Percentiles rank a stretch among this genome's conserved stretches.
phyloP scores from a whole-genome alignment of 2,888 invertebrate genomes.

The Torymus aiolomorphi region DNA sequence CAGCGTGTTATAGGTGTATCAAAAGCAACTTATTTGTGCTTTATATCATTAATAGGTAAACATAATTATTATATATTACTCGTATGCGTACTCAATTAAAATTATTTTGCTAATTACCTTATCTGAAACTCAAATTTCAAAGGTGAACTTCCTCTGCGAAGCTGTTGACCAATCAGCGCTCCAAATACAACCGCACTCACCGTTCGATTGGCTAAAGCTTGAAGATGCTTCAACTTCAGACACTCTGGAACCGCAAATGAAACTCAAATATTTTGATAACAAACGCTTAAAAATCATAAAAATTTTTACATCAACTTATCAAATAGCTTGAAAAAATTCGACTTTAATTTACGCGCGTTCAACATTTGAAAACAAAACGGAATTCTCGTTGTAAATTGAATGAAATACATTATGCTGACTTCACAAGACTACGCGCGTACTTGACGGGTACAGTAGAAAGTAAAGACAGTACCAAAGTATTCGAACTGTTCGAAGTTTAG shows the following conservation, averaged over 20 bases:
- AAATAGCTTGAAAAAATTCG: slow-evolving; percentile 11
- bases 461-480: too few species aligned
- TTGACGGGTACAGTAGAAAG: too few species aligned
- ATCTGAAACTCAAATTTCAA: too few species aligned
- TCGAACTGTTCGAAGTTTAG: too few species aligned
- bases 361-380: background rate
- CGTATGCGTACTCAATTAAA: too few species aligned
- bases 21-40: too few species aligned
- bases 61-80: too few species aligned
- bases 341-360: background rate
- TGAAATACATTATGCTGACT: slow-evolving; percentile 6
- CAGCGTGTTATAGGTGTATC: too few species aligned
- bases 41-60: too few species aligned
- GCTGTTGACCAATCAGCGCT: background rate
- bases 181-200: background rate
- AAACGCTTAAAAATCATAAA: slow-evolving; percentile 3
- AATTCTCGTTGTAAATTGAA: background rate
- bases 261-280: slow-evolving; percentile 45
- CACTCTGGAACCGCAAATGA: slow-evolving; percentile 44
- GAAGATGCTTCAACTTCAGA: slow-evolving; percentile 5
- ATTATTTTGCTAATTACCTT: too few species aligned
- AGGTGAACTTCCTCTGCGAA: too few species aligned
- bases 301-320: background rate
- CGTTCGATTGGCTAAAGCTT: background rate
- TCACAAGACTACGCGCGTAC: slow-evolving; percentile 5